These are phyloP conservation scores for Cryptocheilus praepositus DNA, from an alignment of 2,888 invertebrate species.

Conservation along the genomic window DNA sequence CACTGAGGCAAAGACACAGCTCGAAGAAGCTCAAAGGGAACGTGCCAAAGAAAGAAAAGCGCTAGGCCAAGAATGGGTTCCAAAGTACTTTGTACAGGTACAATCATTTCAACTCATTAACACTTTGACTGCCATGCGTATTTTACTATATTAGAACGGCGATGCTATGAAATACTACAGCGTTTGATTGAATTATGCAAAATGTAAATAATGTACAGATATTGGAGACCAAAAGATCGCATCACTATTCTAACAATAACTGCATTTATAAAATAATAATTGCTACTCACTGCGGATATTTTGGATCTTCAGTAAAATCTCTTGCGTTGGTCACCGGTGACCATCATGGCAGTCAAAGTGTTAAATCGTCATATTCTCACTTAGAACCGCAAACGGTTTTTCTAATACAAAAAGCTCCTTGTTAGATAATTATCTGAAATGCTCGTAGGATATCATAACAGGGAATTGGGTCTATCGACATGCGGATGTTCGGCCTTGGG, in stretches of 20 bases:
- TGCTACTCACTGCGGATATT: no score
- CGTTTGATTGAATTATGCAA: no score
- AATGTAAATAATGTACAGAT: no score
- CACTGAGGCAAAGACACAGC: slow-evolving; percentile 91
- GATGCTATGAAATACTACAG: neutral
- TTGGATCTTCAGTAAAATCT: no score
- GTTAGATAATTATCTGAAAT: slow-evolving; percentile 13
- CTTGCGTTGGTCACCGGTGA: no score
- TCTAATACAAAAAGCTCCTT: slow-evolving; percentile 5
- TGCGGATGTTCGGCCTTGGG: slow-evolving; percentile 92
- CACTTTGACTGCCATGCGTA: neutral
- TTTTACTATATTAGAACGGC: no score
- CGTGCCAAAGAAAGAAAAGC: slow-evolving; percentile 83
- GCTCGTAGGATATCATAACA: slow-evolving; percentile 73
- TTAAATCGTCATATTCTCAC: no score
- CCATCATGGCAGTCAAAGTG: no score
- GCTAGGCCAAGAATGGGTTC: slow-evolving; percentile 82
- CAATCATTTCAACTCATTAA: neutral
- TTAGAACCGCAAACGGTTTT: no score
- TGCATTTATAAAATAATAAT: no score
- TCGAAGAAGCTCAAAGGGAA: slow-evolving; percentile 91
- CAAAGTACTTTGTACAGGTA: slow-evolving; percentile 84
- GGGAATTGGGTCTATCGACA: slow-evolving; percentile 85
- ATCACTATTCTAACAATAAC: no score
- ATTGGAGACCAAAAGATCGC: no score